phyloP scores from a whole-genome alignment of 2,888 invertebrate species.

The Artemia sinica region DNA sequence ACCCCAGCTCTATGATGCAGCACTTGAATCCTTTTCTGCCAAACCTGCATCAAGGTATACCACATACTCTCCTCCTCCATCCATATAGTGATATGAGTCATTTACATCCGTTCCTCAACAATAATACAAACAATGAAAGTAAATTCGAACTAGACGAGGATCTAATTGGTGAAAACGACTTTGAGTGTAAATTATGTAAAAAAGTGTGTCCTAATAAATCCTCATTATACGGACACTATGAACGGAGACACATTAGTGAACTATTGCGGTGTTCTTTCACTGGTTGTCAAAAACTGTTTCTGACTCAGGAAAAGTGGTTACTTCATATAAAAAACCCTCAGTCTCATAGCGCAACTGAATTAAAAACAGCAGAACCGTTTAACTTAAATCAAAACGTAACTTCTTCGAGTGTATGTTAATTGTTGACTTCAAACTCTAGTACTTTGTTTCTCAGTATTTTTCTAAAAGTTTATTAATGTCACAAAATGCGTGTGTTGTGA shows the following conservation, averaged over 20 bases:
- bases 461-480: too few species aligned
- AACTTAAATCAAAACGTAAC: slow-evolving; percentile 10
- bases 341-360: not conserved
- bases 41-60: slow-evolving; percentile 33
- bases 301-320: slow-evolving; percentile 9
- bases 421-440: too few species aligned
- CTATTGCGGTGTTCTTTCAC: not conserved
- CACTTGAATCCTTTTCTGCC: slow-evolving; percentile 27
- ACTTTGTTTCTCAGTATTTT: too few species aligned
- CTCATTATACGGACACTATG: not conserved
- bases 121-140: slow-evolving; percentile 8
- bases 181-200: slow-evolving; percentile 11
- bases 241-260: not conserved
- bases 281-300: slow-evolving; percentile 6
- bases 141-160: slow-evolving; percentile 4
- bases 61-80: not conserved
- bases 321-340: slow-evolving; percentile 7
- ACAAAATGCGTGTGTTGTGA: too few species aligned
- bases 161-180: not conserved
- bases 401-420: not conserved
- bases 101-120: not conserved
- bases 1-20: slow-evolving; percentile 28
- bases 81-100: not conserved
- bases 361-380: not conserved
- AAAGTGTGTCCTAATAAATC: not conserved